phyloP scores from a whole-genome alignment of 2,888 invertebrate genomes.

The Chymomyza amoena region DNA sequence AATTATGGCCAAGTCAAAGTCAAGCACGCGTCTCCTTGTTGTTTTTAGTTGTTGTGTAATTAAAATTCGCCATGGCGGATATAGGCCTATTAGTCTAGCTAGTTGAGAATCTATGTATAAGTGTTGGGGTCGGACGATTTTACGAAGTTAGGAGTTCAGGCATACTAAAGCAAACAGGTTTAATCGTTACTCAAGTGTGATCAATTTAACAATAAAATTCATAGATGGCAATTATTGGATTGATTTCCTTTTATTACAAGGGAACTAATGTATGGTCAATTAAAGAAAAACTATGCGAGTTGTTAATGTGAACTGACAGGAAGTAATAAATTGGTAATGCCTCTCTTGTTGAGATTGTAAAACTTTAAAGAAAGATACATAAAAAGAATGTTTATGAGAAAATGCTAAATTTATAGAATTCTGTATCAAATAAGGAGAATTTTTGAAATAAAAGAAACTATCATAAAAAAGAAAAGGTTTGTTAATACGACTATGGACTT shows the following conservation, averaged over 20 bases:
- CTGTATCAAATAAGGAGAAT: too few relatives aligned
- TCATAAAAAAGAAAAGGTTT: too few relatives aligned
- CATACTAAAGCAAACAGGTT: neutral
- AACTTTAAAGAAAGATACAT: too few relatives aligned
- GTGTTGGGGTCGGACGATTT: neutral
- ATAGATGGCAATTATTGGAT: constrained; percentile 32
- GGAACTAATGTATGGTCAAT: neutral
- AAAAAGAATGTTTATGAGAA: neutral
- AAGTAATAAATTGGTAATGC: neutral
- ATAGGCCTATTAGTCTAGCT: constrained; percentile 50
- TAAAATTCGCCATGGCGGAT: constrained; percentile 66
- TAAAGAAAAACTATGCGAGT: neutral
- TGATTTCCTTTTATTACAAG: constrained; percentile 41
- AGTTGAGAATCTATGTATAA: neutral
- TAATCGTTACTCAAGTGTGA: neutral
- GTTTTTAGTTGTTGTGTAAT: constrained; percentile 38
- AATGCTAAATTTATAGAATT: neutral
- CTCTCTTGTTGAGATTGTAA: neutral
- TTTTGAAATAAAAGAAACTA: too few relatives aligned
- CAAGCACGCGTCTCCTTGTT: constrained; percentile 46
- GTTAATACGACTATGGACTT: too few relatives aligned
- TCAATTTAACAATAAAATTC: neutral
- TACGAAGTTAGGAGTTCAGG: neutral
- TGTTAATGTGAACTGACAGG: neutral
- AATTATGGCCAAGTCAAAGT: too few relatives aligned